Evolutionary conservation across 2,888 invertebrate species (phyloP), one percentile per base, ranked within the genome.

Genomic region (Zele albiditarsus): DNA sequence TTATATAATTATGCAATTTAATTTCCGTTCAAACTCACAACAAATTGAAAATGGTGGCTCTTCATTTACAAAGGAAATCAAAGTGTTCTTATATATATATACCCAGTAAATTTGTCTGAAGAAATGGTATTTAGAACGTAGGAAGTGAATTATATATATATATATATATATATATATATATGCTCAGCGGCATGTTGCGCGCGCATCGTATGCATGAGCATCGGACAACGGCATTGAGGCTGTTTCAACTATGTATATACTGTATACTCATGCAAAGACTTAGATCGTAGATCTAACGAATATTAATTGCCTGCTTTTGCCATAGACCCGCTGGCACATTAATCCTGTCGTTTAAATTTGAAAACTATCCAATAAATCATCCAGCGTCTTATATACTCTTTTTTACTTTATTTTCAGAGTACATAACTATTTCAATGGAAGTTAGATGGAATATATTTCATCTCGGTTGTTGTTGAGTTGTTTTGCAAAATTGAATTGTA

Each of bases 181-280:
- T 27, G 53, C 20, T 28, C n/a, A 33, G 53, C 23, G 28, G 31
- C 28, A 65, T 38, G 57, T 31, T 71, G 71, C 25, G 28, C 23
- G 74, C 28, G 46, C 66, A 74, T 57, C 58, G 2, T 12, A 33
- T 33, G 71, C 66, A 71, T 60, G 75, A 75, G 67, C 60, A 80
- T 82, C 82, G 84, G 82, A 85, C 84, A 84, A 85, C 84, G 84
- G 84, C 85, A 84, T 84, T 83, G 81, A 79, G 81, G 81, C 81
- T 79, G 81, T 58, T 74, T 70, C 80, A 79, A 83, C 81, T 85
- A 12, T 42, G 12, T 42, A 12, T 42, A 42, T 42, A 42, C 42
- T 46, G n/a, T 46, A n/a, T 46, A 86, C 78, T 79, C 82, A 58
- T 57, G 27, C 5, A 38, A 23, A 83, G 84, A 86, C 86, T 85